Evolutionary conservation across 2,113 vertebrate genomes (phyloP).

Genomic region (Trematomus loennbergii): DNA sequence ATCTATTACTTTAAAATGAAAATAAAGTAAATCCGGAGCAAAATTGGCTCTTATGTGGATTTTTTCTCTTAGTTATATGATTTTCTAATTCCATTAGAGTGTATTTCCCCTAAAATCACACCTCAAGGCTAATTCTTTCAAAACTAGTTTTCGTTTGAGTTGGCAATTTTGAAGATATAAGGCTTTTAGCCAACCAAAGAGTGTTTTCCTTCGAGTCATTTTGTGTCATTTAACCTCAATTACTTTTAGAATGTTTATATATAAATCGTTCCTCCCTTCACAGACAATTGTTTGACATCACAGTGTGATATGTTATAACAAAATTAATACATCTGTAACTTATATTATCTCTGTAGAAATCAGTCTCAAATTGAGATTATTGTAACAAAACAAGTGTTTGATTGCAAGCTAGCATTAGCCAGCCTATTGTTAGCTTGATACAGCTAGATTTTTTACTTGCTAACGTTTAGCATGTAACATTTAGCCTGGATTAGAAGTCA

Average conservation of each 20-base stretch:
- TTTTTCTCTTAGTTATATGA: background rate
- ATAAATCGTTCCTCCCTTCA: background rate
- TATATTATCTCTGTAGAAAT: constrained; percentile 24
- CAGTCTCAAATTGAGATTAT: constrained; percentile 18
- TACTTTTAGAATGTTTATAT: background rate
- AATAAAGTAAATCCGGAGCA: background rate
- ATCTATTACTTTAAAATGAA: background rate
- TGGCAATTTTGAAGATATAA: background rate
- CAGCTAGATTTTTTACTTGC: background rate
- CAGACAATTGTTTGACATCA: background rate
- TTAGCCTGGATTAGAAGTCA: background rate
- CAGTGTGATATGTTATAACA: background rate
- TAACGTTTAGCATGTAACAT: background rate
- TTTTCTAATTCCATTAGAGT: background rate
- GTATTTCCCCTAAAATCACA: background rate
- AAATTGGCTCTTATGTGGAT: background rate
- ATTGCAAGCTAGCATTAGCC: background rate
- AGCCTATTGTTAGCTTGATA: background rate
- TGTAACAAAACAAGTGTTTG: too few species aligned
- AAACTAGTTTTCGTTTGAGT: background rate
- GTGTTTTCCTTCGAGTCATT: too few species aligned
- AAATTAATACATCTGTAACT: background rate
- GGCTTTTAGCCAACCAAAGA: background rate
- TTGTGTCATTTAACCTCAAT: too few species aligned
- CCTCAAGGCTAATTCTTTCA: background rate